These are phyloP conservation scores for Alexandromys oeconomus DNA, from an alignment of 2,797 vertebrate genomes.

Conservation along the genomic window DNA sequence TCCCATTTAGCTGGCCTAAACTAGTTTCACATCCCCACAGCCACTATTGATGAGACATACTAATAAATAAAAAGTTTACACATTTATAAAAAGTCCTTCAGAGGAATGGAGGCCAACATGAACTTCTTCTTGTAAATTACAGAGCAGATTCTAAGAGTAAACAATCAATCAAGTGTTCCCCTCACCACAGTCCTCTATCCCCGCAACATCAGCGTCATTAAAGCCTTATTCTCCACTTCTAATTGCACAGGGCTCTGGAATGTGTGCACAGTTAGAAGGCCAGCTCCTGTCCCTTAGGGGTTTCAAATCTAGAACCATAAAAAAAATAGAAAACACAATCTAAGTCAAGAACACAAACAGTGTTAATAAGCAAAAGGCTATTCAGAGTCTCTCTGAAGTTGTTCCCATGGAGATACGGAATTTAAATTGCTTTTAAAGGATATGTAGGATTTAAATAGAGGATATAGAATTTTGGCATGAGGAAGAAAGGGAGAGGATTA, in stretches of 20 bases:
- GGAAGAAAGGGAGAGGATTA: background rate
- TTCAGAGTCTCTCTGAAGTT: background rate
- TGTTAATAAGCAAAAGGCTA: background rate
- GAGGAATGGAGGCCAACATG: background rate
- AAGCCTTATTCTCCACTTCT: slow-evolving; percentile 19
- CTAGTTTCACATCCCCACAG: background rate
- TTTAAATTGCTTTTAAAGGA: background rate
- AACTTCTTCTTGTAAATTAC: slow-evolving; percentile 22
- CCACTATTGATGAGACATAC: background rate
- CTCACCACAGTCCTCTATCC: background rate
- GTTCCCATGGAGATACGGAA: background rate
- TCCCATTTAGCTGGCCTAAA: background rate
- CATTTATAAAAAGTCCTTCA: slow-evolving; percentile 29
- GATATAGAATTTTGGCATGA: background rate
- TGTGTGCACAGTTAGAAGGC: background rate
- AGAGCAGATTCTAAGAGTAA: slow-evolving; percentile 50
- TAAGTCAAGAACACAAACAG: background rate
- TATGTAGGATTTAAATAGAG: slow-evolving; percentile 14
- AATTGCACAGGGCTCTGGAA: background rate
- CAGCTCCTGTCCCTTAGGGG: background rate
- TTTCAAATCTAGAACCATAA: slow-evolving; percentile 41
- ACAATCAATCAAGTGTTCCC: slow-evolving; percentile 23
- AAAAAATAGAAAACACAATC: background rate
- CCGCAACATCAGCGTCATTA: background rate
- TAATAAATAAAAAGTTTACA: slow-evolving; percentile 14